Evolutionary conservation across 2,797 vertebrate genomes (phyloP).

Genomic region (Denticeps clupeoides): DNA sequence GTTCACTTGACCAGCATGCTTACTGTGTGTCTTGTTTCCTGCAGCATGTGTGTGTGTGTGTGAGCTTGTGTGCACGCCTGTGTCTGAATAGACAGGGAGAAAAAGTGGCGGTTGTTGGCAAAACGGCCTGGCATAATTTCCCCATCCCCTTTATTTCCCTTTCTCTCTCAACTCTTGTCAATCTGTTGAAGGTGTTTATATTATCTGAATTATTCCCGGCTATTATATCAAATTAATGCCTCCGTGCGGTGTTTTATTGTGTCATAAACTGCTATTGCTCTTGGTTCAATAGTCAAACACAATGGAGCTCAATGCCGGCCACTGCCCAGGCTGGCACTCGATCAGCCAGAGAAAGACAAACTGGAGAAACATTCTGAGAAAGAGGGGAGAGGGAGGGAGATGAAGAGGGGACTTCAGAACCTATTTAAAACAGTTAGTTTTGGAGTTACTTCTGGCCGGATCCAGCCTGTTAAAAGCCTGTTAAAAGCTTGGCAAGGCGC

Average conservation of each 20-base stretch:
- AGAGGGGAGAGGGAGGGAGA: conserved; percentile 29
- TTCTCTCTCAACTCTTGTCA: conserved; percentile 33
- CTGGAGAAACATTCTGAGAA: conserved; percentile 7
- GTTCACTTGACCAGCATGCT: conserved; percentile 1
- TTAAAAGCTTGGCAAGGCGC: conserved; percentile 54
- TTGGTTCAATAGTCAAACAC: conserved; percentile 86
- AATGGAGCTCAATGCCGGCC: conserved; percentile 67
- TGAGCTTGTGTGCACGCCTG: not conserved
- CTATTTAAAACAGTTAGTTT: conserved; percentile 61
- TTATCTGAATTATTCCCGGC: conserved; percentile 67
- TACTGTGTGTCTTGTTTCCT: conserved; percentile 1
- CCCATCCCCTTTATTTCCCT: conserved; percentile 38
- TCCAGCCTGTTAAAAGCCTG: conserved; percentile 65
- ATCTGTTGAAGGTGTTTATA: conserved; percentile 60
- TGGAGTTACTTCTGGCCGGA: conserved; percentile 69
- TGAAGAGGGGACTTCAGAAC: conserved; percentile 6
- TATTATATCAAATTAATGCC: conserved; percentile 85
- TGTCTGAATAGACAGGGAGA: not conserved
- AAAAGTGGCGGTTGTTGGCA: conserved; percentile 17
- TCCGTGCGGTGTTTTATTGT: conserved; percentile 86
- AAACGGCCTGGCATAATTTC: conserved; percentile 35
- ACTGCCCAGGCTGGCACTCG: conserved; percentile 56
- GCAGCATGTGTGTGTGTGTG: conserved; percentile 5
- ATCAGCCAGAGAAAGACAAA: conserved; percentile 32
- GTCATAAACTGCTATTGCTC: conserved; percentile 80